These are phyloP conservation scores for Manis crassicaudata DNA, from an alignment of 2,797 vertebrate genomes.

Conservation along the genomic window DNA sequence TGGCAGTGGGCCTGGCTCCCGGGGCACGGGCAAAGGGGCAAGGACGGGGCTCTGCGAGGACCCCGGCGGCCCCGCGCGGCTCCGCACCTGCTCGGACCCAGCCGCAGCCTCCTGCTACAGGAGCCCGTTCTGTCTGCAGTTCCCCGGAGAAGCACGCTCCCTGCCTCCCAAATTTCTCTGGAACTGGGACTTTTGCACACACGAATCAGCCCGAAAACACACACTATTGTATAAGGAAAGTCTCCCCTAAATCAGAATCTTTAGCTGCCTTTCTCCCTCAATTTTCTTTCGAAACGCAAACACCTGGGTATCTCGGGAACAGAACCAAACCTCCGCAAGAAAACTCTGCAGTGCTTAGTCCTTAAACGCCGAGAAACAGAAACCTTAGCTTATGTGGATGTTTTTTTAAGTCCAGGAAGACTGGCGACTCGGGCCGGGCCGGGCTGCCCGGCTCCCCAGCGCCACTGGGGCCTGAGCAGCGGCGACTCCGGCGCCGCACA, in stretches of 20 bases:
- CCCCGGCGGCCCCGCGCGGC: background rate
- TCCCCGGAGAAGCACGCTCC: background rate
- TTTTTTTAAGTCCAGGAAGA: background rate
- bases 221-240: background rate
- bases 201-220: background rate
- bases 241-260: background rate
- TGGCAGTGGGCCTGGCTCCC: rapidly evolving
- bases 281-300: constrained; percentile 54
- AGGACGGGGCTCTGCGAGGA: background rate
- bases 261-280: background rate
- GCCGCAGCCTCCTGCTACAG: background rate
- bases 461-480: background rate
- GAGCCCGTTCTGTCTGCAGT: rapidly evolving
- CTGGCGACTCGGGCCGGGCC: background rate
- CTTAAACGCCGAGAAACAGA: background rate
- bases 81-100: background rate
- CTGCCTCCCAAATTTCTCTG: background rate
- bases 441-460: rapidly evolving
- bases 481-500: background rate
- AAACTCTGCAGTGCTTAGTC: background rate
- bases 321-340: background rate
- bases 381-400: rapidly evolving
- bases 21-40: rapidly evolving
- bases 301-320: background rate
- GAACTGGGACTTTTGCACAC: background rate